These are phyloP conservation scores for Deroplatys truncata DNA, from an alignment of 2,888 invertebrate genomes.

Conservation along the genomic window DNA sequence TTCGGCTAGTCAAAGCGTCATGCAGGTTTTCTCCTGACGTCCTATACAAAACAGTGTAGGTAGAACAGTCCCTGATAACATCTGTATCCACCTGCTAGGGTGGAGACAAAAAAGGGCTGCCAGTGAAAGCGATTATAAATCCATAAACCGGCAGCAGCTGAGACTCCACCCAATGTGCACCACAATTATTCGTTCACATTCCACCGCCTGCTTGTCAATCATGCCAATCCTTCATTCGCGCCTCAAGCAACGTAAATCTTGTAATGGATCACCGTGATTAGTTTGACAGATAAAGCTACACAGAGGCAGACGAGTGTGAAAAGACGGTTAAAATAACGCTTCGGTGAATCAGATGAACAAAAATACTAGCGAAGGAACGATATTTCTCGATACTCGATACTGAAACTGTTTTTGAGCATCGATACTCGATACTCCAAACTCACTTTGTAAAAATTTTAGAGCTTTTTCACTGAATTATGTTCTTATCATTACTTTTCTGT, in stretches of 20 bases:
- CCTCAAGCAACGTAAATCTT: background rate
- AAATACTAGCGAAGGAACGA: too few species aligned
- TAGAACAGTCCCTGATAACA: background rate
- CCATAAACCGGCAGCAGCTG: background rate
- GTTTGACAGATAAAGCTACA: too few species aligned
- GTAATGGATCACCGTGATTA: background rate
- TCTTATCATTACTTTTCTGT: too few species aligned
- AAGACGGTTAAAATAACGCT: background rate
- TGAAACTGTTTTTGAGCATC: too few species aligned
- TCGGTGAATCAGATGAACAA: too few species aligned
- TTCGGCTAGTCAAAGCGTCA: background rate
- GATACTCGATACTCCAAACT: too few species aligned
- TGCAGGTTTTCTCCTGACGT: background rate
- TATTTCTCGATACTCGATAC: too few species aligned
- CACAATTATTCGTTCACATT: background rate
- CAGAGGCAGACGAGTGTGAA: background rate
- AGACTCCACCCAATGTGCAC: background rate
- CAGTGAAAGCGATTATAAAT: background rate
- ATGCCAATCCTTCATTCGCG: background rate
- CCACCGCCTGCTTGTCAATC: background rate
- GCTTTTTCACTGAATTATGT: too few species aligned
- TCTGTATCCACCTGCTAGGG: background rate
- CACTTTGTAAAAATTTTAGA: too few species aligned
- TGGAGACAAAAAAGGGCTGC: background rate
- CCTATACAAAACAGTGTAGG: background rate